A percentile compares a stretch with the other conserved stretches of the same genome.
phyloP scores from a whole-genome alignment of 1,140 invertebrate species.

The Battus philenor region DNA sequence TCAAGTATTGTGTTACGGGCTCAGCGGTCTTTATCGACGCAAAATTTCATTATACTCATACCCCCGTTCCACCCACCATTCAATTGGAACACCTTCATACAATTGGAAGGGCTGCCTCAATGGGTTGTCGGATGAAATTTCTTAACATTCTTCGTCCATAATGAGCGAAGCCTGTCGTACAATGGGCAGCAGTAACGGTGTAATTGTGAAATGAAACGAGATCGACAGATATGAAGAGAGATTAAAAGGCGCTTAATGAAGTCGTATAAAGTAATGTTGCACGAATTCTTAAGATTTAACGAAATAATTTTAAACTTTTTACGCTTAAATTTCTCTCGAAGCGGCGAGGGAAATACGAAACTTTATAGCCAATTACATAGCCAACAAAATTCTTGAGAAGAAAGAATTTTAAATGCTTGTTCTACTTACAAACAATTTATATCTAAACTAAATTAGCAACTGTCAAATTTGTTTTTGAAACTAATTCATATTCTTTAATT shows the following conservation, averaged over 20 bases:
- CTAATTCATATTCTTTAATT: no score
- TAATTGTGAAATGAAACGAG: constrained; percentile 67
- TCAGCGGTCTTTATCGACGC: constrained; percentile 68
- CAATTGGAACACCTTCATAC: constrained; percentile 72
- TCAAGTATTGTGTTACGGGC: constrained; percentile 70
- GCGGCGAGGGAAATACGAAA: constrained; percentile 15
- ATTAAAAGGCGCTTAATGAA: constrained; percentile 70
- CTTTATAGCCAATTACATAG: constrained; percentile 17
- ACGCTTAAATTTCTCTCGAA: constrained; percentile 23
- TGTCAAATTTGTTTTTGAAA: constrained; percentile 2
- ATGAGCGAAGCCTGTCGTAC: constrained; percentile 66
- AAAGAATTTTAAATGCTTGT: constrained; percentile 15
- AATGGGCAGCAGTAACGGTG: constrained; percentile 67
- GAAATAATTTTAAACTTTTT: constrained; percentile 34
- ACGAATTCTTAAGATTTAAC: constrained; percentile 31
- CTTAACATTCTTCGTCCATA: constrained; percentile 70
- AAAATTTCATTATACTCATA: constrained; percentile 73
- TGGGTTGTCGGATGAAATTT: constrained; percentile 73
- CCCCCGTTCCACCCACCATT: constrained; percentile 65
- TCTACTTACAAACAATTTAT: constrained; percentile 10
- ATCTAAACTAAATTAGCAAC: constrained; percentile 10
- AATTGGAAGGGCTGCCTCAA: constrained; percentile 70
- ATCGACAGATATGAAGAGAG: constrained; percentile 65
- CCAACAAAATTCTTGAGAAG: constrained; percentile 13
- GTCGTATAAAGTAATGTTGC: constrained; percentile 45